Evolutionary conservation across 2,888 invertebrate species (phyloP).

Genomic region (Drosophila rellima): DNA sequence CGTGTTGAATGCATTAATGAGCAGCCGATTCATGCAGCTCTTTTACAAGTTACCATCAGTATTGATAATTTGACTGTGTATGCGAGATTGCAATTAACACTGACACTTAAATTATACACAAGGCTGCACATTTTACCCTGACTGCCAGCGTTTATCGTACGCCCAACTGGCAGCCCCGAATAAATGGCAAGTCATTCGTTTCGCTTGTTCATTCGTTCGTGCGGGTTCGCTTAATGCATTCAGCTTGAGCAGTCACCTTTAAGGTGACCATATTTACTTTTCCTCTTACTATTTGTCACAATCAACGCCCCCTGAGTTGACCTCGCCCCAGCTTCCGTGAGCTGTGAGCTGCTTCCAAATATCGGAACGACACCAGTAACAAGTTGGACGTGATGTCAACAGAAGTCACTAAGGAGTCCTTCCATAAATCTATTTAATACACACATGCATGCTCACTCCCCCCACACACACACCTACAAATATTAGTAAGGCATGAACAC

Average conservation of each 20-base stretch:
- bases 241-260: slow-evolving; percentile 14
- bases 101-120: slow-evolving; percentile 33
- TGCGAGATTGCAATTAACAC: slow-evolving; percentile 15
- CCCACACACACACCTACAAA: background rate
- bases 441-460: slow-evolving; percentile 3
- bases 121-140: slow-evolving; percentile 14
- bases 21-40: slow-evolving; percentile 18
- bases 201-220: background rate
- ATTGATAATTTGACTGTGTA: slow-evolving; percentile 14
- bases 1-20: slow-evolving; percentile 51
- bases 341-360: slow-evolving; percentile 46
- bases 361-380: slow-evolving; percentile 66
- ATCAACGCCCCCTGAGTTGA: slow-evolving; percentile 43
- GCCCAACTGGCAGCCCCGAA: slow-evolving; percentile 2
- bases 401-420: slow-evolving; percentile 51
- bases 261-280: slow-evolving; percentile 22
- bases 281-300: slow-evolving; percentile 42
- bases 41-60: slow-evolving; percentile 5
- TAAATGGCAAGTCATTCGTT: slow-evolving; percentile 25
- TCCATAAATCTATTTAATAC: slow-evolving; percentile 17
- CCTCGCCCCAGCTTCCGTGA: slow-evolving; percentile 10
- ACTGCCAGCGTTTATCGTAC: slow-evolving; percentile 13
- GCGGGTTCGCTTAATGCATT: slow-evolving; percentile 15
- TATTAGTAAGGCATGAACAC: slow-evolving; percentile 3
- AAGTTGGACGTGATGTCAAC: slow-evolving; percentile 76